Conservation (phyloP, 2,888 invertebrate species). For the Caenorhabditis macrosperma region DNA sequence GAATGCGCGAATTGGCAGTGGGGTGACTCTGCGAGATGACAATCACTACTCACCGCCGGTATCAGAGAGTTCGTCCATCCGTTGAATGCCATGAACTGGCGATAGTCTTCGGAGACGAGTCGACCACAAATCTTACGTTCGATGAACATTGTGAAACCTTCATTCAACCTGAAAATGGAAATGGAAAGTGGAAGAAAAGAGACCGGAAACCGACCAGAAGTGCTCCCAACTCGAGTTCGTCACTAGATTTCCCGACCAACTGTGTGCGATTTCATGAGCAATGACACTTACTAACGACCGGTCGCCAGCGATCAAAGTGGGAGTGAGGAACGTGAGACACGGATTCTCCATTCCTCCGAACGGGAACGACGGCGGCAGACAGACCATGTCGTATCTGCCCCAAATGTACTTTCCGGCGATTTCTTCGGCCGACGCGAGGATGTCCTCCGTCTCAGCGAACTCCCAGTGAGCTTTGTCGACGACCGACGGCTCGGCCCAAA, state of each 20-base stretch:
- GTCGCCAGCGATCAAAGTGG: slow-evolving; percentile 93
- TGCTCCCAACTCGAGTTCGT: slow-evolving; percentile 94
- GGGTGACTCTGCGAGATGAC: slow-evolving; percentile 5
- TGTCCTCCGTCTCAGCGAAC: slow-evolving; percentile 85
- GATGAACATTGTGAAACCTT: slow-evolving; percentile 93
- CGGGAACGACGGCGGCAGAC: slow-evolving; percentile 94
- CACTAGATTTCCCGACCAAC: slow-evolving; percentile 95
- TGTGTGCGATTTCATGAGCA: slow-evolving; percentile 96
- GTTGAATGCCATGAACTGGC: slow-evolving; percentile 89
- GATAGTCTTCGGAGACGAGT: slow-evolving; percentile 84
- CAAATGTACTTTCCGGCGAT: slow-evolving; percentile 77
- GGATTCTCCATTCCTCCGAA: slow-evolving; percentile 99
- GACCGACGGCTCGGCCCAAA: slow-evolving; percentile 92
- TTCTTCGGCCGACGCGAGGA: slow-evolving; percentile 67
- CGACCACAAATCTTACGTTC: slow-evolving; percentile 90
- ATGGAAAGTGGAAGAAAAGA: neutral
- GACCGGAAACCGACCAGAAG: slow-evolving; percentile 87
- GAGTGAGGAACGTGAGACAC: slow-evolving; percentile 94
- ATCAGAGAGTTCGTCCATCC: slow-evolving; percentile 88
- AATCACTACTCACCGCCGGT: slow-evolving; percentile 84
- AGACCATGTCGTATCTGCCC: slow-evolving; percentile 87
- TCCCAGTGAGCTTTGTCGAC: slow-evolving; percentile 90
- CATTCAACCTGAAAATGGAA: slow-evolving; percentile 85
- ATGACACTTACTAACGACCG: slow-evolving; percentile 91
- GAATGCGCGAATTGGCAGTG: slow-evolving; percentile 28